Evolutionary conservation across 2,797 vertebrate genomes (phyloP).

Genomic region (Tamandua tetradactyla): DNA sequence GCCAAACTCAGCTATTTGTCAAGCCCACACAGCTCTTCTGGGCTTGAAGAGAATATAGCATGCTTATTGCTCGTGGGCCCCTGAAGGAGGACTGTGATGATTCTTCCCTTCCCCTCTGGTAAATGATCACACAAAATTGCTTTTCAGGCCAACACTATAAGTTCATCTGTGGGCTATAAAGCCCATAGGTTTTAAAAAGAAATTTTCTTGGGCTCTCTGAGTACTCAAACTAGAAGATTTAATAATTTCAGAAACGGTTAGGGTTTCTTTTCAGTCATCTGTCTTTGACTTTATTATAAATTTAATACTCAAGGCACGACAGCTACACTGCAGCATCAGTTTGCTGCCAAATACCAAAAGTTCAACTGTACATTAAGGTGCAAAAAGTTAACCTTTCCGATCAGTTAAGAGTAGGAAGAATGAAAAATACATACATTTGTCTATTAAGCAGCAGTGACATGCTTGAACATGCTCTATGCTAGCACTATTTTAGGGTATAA

Average conservation of each 20-base stretch:
- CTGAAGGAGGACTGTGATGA: neutral
- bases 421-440: neutral
- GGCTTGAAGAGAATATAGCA: constrained; percentile 62
- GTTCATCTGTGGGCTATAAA: constrained; percentile 64
- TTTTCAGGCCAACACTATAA: constrained; percentile 66
- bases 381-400: neutral
- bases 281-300: constrained; percentile 66
- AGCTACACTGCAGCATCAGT: neutral
- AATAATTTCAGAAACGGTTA: constrained; percentile 68
- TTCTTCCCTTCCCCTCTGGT: neutral
- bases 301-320: constrained; percentile 48
- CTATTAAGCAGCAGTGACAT: neutral
- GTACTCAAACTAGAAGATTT: constrained; percentile 63
- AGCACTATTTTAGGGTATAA: neutral
- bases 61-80: constrained; percentile 64
- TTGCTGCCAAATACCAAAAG: constrained; percentile 11
- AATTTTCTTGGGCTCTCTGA: constrained; percentile 61
- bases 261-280: constrained; percentile 57
- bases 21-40: constrained; percentile 72
- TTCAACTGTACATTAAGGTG: neutral
- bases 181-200: constrained; percentile 52
- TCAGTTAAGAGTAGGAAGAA: neutral
- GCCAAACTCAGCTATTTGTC: constrained; percentile 77
- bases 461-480: neutral
- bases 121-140: constrained; percentile 65